A percentile compares a stretch with the other conserved stretches of the same genome.
These are phyloP conservation scores for Dryoscopus gambensis DNA, from an alignment of 2,113 vertebrate genomes.

Conservation along the genomic window DNA sequence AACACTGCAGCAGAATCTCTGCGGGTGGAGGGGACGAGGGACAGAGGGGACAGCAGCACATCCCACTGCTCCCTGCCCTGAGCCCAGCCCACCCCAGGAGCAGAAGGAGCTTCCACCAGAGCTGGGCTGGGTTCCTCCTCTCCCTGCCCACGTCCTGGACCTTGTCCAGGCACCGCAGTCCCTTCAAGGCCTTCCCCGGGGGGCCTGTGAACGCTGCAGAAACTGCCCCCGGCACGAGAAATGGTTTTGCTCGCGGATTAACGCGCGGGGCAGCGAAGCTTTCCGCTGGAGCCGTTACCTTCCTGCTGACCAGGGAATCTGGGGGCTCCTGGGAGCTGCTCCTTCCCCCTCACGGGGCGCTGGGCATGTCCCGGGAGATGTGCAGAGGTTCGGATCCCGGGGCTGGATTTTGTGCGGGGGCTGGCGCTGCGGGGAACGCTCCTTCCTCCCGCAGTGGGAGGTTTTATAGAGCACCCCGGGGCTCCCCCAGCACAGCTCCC, in stretches of 20 bases:
- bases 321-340: background rate
- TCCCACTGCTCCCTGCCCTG: background rate
- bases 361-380: background rate
- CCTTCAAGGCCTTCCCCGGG: fast-evolving
- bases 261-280: fast-evolving
- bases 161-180: fast-evolving
- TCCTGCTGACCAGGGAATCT: fast-evolving
- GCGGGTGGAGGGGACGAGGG: fast-evolving
- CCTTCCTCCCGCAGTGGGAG: background rate
- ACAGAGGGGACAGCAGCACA: background rate
- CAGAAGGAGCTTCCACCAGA: background rate
- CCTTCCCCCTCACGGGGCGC: background rate
- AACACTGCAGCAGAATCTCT: background rate
- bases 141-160: background rate
- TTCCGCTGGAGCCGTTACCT: background rate
- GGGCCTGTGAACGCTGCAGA: background rate
- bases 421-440: background rate
- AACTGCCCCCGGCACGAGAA: background rate
- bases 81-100: background rate
- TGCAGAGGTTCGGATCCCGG: background rate
- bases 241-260: background rate
- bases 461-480: conserved; percentile 4
- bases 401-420: background rate
- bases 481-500: background rate
- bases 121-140: background rate